phyloP scores from a whole-genome alignment of 2,888 invertebrate genomes.

The Venusia cambrica region DNA sequence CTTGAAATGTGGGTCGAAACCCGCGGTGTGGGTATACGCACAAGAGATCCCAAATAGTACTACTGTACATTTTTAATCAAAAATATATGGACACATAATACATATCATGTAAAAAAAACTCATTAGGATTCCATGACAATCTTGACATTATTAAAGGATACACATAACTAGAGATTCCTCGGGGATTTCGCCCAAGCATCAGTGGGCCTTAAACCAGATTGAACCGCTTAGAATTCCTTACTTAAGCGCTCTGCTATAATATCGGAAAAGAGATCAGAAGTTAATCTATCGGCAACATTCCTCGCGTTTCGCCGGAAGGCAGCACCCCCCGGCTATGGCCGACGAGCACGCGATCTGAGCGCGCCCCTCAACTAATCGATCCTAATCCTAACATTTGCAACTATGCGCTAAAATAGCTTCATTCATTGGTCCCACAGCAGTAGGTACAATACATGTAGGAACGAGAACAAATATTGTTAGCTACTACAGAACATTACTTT shows the following conservation, averaged over 20 bases:
- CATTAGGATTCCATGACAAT: conserved; percentile 21
- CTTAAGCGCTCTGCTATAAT: conserved; percentile 75
- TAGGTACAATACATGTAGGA: not conserved
- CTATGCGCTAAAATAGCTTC: conserved; percentile 43
- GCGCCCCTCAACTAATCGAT: conserved; percentile 66
- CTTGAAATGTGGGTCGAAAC: too few species aligned
- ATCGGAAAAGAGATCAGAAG: conserved; percentile 81
- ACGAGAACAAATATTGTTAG: too few species aligned
- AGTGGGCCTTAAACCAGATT: conserved; percentile 72
- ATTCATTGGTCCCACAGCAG: conserved; percentile 11
- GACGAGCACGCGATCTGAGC: conserved; percentile 64
- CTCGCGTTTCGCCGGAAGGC: conserved; percentile 79
- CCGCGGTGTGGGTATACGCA: too few species aligned
- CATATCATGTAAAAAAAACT: conserved; percentile 7
- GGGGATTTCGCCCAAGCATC: conserved; percentile 54
- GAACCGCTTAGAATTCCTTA: conserved; percentile 76
- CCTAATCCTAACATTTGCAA: conserved; percentile 61
- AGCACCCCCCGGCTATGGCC: conserved; percentile 51
- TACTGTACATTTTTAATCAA: too few species aligned
- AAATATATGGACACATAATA: not conserved
- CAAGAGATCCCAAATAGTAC: too few species aligned
- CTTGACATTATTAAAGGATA: conserved; percentile 27
- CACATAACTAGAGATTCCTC: conserved; percentile 31
- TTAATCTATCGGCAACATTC: conserved; percentile 81
- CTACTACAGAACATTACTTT: too few species aligned